Evolutionary conservation across 2,888 invertebrate species (phyloP), one percentile per base, ranked within the genome.

Genomic region (Lordiphosa fenestrarum): DNA sequence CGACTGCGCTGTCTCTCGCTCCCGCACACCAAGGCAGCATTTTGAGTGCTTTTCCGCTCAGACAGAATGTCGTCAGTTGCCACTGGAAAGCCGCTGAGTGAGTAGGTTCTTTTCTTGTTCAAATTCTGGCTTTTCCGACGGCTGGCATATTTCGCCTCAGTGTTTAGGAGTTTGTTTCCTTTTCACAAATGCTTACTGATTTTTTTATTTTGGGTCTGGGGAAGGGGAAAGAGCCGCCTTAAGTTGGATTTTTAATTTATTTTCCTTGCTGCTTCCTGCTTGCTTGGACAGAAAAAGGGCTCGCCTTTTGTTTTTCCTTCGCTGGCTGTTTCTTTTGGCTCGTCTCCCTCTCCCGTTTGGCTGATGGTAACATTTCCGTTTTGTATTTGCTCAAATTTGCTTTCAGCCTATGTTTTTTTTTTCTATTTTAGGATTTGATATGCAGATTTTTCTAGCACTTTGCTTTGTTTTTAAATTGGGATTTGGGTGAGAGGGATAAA

Each of bases 181-280:
- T 53, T 76, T 66, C 3, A 76, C 81, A 75, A 74, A 77, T 78
- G 77, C 71, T 30, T 30, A 55, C 60, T 71, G 81, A 78, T 77
- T 81, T 81, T 53, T 9, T 30, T 25, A 2, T 30, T 30, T 9
- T 9, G 2, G 1, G 0, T 6, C 3, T 3, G 30, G 9, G 7
- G 30, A 3, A 3, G 30, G 30, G 7, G 9, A 2, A 3, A 2
- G 30, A 9, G 30, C 3, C 57, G 64, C 75, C 77, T 72, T 78
- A 80, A 81, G 75, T 73, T 66, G 68, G 70, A 67, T 70, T 81
- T 81, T 81, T 73, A 75, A 81, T 81, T 81, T 80, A 81, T 81
- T 73, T 80, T 64, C 61, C 65, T 69, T 68, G 30, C 36, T 21
- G 36, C 25, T 37, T 68, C 35, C 35, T 41, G 46, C 50, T 51